Percentiles rank a stretch among this genome's conserved stretches.
These are phyloP conservation scores for Pheosia tremula DNA, from an alignment of 2,888 invertebrate genomes.

Conservation along the genomic window DNA sequence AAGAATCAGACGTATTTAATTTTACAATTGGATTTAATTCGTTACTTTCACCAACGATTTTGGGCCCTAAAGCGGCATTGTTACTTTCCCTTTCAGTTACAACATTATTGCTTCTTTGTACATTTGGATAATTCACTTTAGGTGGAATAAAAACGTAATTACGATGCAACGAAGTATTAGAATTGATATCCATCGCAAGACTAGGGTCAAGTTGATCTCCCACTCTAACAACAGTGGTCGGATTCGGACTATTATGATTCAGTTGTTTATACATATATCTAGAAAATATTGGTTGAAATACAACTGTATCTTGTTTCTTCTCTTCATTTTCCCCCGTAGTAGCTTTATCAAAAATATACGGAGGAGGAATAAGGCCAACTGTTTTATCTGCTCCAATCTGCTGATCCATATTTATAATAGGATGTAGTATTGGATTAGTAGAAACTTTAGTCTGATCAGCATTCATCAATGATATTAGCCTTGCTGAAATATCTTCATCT, in stretches of 20 bases:
- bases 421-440: background rate
- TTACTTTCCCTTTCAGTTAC: background rate
- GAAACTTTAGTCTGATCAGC: background rate
- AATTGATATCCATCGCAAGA: conserved; percentile 1
- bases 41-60: background rate
- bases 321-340: background rate
- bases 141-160: conserved; percentile 39
- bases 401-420: background rate
- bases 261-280: conserved; percentile 35
- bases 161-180: conserved; percentile 11
- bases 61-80: background rate
- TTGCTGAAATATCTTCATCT: background rate
- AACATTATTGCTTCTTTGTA: background rate
- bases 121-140: conserved; percentile 1
- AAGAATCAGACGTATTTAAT: background rate
- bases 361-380: background rate
- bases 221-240: conserved; percentile 31
- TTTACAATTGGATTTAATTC: background rate
- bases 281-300: conserved; percentile 10
- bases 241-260: conserved; percentile 28
- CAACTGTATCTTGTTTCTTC: background rate
- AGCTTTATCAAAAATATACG: background rate
- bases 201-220: conserved; percentile 14
- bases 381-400: background rate
- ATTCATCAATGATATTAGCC: background rate